Conservation (phyloP, 2,113 vertebrate species). For the Pogona vitticeps region DNA sequence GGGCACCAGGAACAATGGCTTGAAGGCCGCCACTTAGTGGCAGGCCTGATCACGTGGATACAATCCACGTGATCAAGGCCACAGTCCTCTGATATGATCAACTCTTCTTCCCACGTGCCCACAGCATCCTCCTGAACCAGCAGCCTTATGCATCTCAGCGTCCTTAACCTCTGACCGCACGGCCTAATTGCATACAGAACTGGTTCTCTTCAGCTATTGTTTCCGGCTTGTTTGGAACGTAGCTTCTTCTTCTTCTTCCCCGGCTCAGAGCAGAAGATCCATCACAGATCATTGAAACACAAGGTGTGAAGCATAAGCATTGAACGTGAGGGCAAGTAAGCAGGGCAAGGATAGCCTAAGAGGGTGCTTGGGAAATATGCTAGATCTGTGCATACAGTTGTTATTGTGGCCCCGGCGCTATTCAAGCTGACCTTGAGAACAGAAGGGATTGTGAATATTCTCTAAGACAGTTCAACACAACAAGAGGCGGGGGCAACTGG, state of each 20-base stretch:
- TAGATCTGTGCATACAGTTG: neutral
- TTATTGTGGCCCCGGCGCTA: neutral
- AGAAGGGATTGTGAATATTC: neutral
- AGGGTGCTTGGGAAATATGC: slow-evolving; percentile 6
- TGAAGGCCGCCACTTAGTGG: too few species aligned
- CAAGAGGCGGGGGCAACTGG: neutral
- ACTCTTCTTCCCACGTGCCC: slow-evolving; percentile 18
- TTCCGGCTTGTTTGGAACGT: slow-evolving; percentile 26
- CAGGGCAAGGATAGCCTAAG: neutral
- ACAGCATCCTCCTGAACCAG: slow-evolving; percentile 1
- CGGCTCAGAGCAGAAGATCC: neutral
- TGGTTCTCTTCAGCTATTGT: rapidly evolving
- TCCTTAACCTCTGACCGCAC: neutral
- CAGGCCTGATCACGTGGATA: too few species aligned
- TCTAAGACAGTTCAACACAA: neutral
- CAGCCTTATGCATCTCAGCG: neutral
- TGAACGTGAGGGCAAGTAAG: neutral
- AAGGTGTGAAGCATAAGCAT: neutral
- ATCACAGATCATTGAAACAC: neutral
- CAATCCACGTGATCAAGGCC: too few species aligned
- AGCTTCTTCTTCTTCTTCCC: too few species aligned
- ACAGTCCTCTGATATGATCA: slow-evolving; percentile 19
- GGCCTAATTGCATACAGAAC: slow-evolving; percentile 11
- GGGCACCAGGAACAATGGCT: too few species aligned
- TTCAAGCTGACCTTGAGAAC: neutral